A percentile compares a stretch with the other conserved stretches of the same genome.
Evolutionary conservation across 2,797 vertebrate genomes (phyloP).

Genomic region (Ispidina picta): DNA sequence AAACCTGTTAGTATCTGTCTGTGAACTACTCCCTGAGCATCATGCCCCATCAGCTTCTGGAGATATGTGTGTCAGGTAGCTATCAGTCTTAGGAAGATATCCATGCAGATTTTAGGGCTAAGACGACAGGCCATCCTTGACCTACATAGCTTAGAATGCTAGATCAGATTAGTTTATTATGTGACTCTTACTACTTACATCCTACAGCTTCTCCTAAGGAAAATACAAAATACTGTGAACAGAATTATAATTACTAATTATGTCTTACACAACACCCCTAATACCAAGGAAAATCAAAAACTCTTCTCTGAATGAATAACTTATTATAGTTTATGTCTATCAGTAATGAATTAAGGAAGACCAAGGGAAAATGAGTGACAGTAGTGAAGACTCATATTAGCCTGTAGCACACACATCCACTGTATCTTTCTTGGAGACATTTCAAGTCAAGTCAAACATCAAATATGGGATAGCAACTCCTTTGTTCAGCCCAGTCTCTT

Average conservation of each 20-base stretch:
- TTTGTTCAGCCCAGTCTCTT: not conserved
- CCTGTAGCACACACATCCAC: not conserved
- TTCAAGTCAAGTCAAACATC: conserved; percentile 28
- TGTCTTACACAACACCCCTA: not conserved
- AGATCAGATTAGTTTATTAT: not conserved
- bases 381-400: not conserved
- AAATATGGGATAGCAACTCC: not conserved
- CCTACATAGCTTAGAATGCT: conserved; percentile 24
- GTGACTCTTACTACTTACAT: not conserved
- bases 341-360: conserved; percentile 13
- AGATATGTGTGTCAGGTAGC: not conserved
- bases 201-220: conserved; percentile 35
- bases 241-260: conserved; percentile 7
- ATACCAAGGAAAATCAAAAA: not conserved
- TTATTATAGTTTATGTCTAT: conserved; percentile 11
- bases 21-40: not conserved
- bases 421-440: not conserved
- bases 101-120: not conserved
- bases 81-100: not conserved
- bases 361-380: not conserved
- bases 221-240: not conserved
- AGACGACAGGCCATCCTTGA: not conserved
- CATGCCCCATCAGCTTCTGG: not conserved
- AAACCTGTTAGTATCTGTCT: not conserved
- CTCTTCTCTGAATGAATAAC: not conserved